phyloP scores from a whole-genome alignment of 2,888 invertebrate genomes.

The Amitus sp. region DNA sequence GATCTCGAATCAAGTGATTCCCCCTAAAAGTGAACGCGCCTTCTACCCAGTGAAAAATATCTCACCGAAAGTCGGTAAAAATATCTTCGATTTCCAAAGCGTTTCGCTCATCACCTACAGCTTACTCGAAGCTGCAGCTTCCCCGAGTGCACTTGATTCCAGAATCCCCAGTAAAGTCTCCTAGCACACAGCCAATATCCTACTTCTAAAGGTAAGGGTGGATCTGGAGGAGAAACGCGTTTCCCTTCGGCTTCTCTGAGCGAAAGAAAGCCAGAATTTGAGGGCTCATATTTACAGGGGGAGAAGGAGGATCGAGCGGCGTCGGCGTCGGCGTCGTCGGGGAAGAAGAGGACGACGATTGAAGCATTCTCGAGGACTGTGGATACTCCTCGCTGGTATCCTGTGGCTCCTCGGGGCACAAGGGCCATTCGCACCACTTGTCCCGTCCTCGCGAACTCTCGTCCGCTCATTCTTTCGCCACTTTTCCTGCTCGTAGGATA shows the following conservation, averaged over 20 bases:
- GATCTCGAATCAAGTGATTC: too few relatives aligned
- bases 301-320: slow-evolving; percentile 31
- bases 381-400: slow-evolving; percentile 62
- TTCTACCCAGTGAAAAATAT: too few relatives aligned
- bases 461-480: slow-evolving; percentile 24
- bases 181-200: slow-evolving; percentile 37
- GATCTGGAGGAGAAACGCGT: slow-evolving; percentile 12
- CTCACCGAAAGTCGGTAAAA: too few relatives aligned
- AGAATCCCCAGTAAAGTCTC: slow-evolving; percentile 55
- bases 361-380: slow-evolving; percentile 63
- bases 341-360: slow-evolving; percentile 55
- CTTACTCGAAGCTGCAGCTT: slow-evolving; percentile 37
- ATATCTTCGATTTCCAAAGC: slow-evolving; percentile 3
- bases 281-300: slow-evolving; percentile 48
- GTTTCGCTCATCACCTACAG: slow-evolving; percentile 12
- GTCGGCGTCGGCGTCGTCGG: slow-evolving; percentile 45
- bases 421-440: slow-evolving; percentile 60
- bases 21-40: too few relatives aligned
- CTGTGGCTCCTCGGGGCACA: slow-evolving; percentile 60
- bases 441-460: slow-evolving; percentile 27
- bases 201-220: slow-evolving; percentile 8
- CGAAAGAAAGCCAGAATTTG: slow-evolving; percentile 22
- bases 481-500: slow-evolving; percentile 17
- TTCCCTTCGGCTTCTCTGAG: slow-evolving; percentile 42
- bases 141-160: slow-evolving; percentile 59